A percentile compares a stretch with the other conserved stretches of the same genome.
These are phyloP conservation scores for Glyptemys insculpta DNA, from an alignment of 2,797 vertebrate genomes.

Conservation along the genomic window DNA sequence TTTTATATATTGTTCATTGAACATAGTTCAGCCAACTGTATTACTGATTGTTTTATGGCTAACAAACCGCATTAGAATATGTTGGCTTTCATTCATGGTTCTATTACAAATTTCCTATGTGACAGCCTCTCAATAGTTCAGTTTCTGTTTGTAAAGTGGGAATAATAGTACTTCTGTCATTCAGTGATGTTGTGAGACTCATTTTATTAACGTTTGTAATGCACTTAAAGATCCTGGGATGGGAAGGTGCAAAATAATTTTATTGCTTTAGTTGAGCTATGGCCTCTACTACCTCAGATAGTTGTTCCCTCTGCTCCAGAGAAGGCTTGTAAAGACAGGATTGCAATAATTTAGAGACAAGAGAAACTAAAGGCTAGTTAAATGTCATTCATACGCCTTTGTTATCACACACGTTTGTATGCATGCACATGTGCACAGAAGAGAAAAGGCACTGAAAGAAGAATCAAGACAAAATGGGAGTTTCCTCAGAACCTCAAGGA, in stretches of 20 bases:
- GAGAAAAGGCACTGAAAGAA: neutral
- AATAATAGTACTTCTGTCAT: neutral
- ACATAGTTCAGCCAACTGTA: neutral
- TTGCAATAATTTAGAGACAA: neutral
- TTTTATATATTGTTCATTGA: neutral
- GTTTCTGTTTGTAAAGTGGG: neutral
- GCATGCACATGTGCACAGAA: neutral
- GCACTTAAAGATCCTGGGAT: neutral
- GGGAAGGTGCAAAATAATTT: neutral
- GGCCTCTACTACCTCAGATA: neutral
- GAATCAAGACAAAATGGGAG: neutral
- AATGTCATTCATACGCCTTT: neutral
- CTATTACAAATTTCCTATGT: neutral
- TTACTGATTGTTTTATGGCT: neutral
- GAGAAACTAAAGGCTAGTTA: neutral
- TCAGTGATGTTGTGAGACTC: neutral
- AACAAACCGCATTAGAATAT: neutral
- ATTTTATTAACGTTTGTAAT: neutral
- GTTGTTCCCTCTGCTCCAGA: neutral
- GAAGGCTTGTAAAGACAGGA: neutral
- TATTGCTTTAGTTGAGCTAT: neutral
- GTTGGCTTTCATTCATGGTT: neutral
- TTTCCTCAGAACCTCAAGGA: neutral
- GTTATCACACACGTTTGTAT: neutral
- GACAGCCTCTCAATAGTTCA: neutral